These are phyloP conservation scores for Drosophila recens DNA, from an alignment of 2,888 invertebrate genomes.

Conservation along the genomic window DNA sequence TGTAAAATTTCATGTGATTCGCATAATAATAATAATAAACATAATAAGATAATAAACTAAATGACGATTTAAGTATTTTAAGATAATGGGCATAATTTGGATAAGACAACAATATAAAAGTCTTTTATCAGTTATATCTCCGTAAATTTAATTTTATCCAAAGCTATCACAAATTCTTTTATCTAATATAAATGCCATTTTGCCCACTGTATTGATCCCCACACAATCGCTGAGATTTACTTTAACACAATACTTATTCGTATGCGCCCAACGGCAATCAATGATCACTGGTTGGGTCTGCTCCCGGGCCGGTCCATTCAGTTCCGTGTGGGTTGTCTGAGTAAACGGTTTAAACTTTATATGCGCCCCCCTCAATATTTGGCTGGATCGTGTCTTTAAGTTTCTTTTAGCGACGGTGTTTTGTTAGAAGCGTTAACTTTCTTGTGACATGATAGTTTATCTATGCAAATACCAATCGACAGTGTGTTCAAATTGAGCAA, in stretches of 20 bases:
- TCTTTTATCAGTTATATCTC: no score
- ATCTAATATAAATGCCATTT: neutral
- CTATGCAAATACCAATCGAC: slow-evolving; percentile 9
- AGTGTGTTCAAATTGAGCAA: slow-evolving; percentile 41
- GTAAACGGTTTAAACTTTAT: slow-evolving; percentile 67
- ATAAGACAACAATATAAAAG: neutral
- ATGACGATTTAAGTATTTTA: neutral
- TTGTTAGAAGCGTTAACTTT: slow-evolving; percentile 15
- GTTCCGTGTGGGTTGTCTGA: slow-evolving; percentile 82
- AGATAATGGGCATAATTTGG: neutral
- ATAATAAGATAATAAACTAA: no score
- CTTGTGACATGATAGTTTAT: slow-evolving; percentile 31
- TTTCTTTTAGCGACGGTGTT: slow-evolving; percentile 60
- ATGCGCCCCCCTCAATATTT: slow-evolving; percentile 34
- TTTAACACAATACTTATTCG: slow-evolving; percentile 59
- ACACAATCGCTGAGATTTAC: slow-evolving; percentile 66
- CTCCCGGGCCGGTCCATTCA: slow-evolving; percentile 67
- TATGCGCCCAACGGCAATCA: slow-evolving; percentile 71
- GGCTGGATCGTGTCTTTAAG: slow-evolving; percentile 3
- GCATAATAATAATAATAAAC: no score
- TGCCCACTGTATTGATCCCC: slow-evolving; percentile 50
- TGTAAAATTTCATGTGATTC: neutral
- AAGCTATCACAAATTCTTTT: no score
- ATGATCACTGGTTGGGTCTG: slow-evolving; percentile 68
- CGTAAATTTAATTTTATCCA: no score